These are phyloP conservation scores for Gobionotothen gibberifrons DNA, from an alignment of 2,797 vertebrate species.

Conservation along the genomic window DNA sequence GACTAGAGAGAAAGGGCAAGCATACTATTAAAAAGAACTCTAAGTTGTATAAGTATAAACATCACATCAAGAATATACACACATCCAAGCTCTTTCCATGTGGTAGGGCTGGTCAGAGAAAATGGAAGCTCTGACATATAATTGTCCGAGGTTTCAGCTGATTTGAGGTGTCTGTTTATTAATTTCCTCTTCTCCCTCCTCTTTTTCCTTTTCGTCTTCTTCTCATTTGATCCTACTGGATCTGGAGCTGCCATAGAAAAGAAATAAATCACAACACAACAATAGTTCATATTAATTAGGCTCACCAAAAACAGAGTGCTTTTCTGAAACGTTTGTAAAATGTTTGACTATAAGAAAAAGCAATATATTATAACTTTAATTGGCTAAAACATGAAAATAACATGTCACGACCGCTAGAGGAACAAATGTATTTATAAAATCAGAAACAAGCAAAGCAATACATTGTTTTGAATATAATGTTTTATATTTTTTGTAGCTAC, in stretches of 20 bases:
- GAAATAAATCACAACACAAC: too few relatives aligned
- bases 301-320: neutral
- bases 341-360: neutral
- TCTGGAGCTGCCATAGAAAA: too few relatives aligned
- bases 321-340: neutral
- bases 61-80: constrained; percentile 67
- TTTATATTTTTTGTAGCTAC: neutral
- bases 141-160: constrained; percentile 20
- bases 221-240: constrained; percentile 27
- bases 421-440: neutral
- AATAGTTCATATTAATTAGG: neutral
- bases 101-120: constrained; percentile 78
- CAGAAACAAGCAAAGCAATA: neutral
- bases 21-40: neutral
- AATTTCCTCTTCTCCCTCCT: constrained; percentile 61
- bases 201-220: constrained; percentile 48
- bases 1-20: constrained; percentile 31
- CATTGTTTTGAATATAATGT: neutral
- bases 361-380: neutral
- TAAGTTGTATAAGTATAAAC: neutral
- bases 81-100: constrained; percentile 87
- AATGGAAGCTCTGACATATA: constrained; percentile 89
- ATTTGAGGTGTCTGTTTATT: constrained; percentile 58
- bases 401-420: neutral
- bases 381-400: neutral